phyloP scores from a whole-genome alignment of 1,140 invertebrate species.

The Drosophila paulistorum region DNA sequence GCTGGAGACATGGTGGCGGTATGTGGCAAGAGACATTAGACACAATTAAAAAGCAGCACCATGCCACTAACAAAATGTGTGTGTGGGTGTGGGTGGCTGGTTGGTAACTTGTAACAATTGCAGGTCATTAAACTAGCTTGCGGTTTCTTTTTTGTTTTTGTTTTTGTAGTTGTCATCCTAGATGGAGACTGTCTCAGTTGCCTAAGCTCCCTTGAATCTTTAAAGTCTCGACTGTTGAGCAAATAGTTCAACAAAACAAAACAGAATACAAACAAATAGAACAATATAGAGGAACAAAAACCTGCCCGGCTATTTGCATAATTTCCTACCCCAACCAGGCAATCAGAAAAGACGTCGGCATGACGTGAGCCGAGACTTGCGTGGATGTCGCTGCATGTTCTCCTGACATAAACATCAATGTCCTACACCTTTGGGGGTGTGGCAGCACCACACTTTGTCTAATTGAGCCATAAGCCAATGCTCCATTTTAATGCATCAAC shows the following conservation, averaged over 20 bases:
- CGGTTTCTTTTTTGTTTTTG: background rate
- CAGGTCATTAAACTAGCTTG: conserved; percentile 62
- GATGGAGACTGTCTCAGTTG: background rate
- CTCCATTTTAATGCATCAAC: conserved; percentile 20
- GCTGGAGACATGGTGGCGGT: background rate
- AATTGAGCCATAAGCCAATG: conserved; percentile 56
- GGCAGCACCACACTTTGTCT: conserved; percentile 56
- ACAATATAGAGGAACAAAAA: background rate
- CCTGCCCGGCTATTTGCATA: conserved; percentile 67
- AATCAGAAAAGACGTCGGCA: background rate
- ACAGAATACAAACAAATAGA: background rate
- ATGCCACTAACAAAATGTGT: conserved; percentile 1
- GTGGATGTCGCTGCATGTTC: conserved; percentile 53
- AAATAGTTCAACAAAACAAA: conserved; percentile 44
- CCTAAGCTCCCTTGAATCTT: conserved; percentile 42
- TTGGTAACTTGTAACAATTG: conserved; percentile 41
- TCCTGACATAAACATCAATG: conserved; percentile 64
- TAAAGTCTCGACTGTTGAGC: conserved; percentile 45
- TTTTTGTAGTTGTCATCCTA: too few relatives aligned
- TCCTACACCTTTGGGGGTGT: conserved; percentile 54
- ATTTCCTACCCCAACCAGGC: conserved; percentile 19
- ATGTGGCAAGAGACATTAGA: conserved; percentile 17
- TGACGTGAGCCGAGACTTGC: conserved; percentile 52
- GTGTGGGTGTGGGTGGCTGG: conserved; percentile 10
- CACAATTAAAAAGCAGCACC: conserved; percentile 52